Conservation (phyloP, 64 coral and sea anemone species). For the Montipora foliosa region DNA sequence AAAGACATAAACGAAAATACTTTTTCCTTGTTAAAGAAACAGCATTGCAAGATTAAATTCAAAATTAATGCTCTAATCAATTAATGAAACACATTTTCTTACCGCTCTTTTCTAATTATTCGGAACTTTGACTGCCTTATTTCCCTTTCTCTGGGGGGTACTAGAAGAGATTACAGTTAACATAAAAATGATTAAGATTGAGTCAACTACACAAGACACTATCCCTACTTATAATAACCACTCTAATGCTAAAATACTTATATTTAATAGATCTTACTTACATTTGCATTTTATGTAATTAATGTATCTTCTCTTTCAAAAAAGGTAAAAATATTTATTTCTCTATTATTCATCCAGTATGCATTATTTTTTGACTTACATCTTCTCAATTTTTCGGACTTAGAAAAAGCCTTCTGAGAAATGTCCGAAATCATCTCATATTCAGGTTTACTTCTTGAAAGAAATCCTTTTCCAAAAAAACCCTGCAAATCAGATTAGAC, state of each 20-base stretch:
- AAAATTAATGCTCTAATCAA: neutral
- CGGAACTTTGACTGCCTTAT: conserved; percentile 97
- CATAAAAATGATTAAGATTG: too few species aligned
- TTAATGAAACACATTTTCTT: neutral
- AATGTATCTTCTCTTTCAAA: too few species aligned
- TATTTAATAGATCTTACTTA: too few species aligned
- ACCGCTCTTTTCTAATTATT: conserved; percentile 94
- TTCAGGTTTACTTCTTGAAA: conserved; percentile 98
- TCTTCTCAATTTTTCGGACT: conserved; percentile 96
- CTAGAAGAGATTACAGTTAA: conserved; percentile 38
- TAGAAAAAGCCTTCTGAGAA: conserved; percentile 96
- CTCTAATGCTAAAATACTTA: too few species aligned
- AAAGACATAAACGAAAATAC: neutral
- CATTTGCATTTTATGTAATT: too few species aligned
- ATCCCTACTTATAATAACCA: too few species aligned
- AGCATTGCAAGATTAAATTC: neutral
- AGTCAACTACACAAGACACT: too few species aligned
- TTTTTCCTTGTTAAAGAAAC: neutral
- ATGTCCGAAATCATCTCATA: conserved; percentile 93
- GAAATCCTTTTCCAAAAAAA: conserved; percentile 98
- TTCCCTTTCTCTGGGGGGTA: conserved; percentile 90
- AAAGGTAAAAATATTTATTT: too few species aligned
- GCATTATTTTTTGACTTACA: conserved; percentile 62
- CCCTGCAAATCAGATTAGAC: conserved; percentile 61
- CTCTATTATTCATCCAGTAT: neutral